These are phyloP conservation scores for Norana najaformis DNA, from an alignment of 2,888 invertebrate genomes.

Conservation along the genomic window DNA sequence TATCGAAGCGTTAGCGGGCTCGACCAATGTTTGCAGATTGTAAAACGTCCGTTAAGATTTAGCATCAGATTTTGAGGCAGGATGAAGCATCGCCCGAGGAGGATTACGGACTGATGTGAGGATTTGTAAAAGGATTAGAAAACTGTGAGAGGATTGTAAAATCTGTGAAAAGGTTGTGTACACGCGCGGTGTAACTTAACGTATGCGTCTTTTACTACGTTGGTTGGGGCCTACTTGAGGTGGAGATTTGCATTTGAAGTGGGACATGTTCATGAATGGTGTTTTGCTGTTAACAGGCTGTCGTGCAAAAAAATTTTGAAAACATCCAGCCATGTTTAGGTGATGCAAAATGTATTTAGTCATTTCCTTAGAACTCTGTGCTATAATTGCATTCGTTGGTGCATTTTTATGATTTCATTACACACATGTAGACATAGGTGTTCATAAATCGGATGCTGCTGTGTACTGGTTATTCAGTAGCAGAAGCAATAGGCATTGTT, in stretches of 20 bases:
- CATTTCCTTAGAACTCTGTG: too few species aligned
- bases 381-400: not conserved
- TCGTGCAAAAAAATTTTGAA: not conserved
- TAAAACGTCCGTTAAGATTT: not conserved
- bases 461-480: too few species aligned
- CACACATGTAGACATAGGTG: not conserved
- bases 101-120: conserved; percentile 13
- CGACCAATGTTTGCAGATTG: conserved; percentile 6
- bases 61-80: not conserved
- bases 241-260: not conserved
- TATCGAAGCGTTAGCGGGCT: not conserved
- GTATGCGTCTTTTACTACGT: not conserved
- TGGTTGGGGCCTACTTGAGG: not conserved
- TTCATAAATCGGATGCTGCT: too few species aligned
- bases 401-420: not conserved
- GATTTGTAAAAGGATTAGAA: conserved; percentile 13
- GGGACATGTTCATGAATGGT: not conserved
- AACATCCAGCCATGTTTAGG: not conserved
- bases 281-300: not conserved
- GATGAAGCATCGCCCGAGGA: not conserved
- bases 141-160: conserved; percentile 13
- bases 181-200: not conserved
- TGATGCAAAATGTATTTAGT: not conserved
- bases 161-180: not conserved
- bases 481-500: too few species aligned